phyloP scores from a whole-genome alignment of 2,888 invertebrate species.

The Pasiphila rectangulata region DNA sequence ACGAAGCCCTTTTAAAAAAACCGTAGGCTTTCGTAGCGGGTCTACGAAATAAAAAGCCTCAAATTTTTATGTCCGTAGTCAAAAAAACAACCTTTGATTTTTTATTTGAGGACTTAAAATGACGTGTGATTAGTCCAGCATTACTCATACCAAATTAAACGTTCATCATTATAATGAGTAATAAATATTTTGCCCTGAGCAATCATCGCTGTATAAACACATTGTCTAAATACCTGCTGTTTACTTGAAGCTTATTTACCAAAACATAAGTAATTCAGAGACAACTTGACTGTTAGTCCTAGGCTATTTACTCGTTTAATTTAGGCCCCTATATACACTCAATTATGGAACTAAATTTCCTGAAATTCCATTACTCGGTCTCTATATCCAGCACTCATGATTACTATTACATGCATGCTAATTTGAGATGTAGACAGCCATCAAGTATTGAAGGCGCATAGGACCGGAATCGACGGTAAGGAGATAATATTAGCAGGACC shows the following conservation, averaged over 20 bases:
- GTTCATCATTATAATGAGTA: no score
- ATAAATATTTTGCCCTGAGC: conserved; percentile 3
- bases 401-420: not conserved
- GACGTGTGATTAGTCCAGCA: no score
- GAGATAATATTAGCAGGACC: conserved; percentile 52
- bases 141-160: no score
- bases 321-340: no score
- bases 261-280: conserved; percentile 13
- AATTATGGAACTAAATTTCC: no score
- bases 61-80: no score
- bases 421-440: conserved; percentile 57
- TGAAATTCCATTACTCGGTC: no score
- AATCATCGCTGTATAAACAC: conserved; percentile 1
- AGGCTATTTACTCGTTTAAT: no score
- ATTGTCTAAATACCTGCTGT: conserved; percentile 4
- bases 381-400: not conserved
- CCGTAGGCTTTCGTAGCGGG: not conserved
- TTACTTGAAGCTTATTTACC: conserved; percentile 13
- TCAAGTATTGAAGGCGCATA: conserved; percentile 64
- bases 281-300: no score
- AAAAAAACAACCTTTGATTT: no score
- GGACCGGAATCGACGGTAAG: conserved; percentile 43
- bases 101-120: not conserved
- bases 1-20: not conserved
- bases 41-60: no score